A percentile compares a stretch with the other conserved stretches of the same genome.
Evolutionary conservation across 2,888 invertebrate genomes (phyloP).

Genomic region (Myopa tessellatipennis): DNA sequence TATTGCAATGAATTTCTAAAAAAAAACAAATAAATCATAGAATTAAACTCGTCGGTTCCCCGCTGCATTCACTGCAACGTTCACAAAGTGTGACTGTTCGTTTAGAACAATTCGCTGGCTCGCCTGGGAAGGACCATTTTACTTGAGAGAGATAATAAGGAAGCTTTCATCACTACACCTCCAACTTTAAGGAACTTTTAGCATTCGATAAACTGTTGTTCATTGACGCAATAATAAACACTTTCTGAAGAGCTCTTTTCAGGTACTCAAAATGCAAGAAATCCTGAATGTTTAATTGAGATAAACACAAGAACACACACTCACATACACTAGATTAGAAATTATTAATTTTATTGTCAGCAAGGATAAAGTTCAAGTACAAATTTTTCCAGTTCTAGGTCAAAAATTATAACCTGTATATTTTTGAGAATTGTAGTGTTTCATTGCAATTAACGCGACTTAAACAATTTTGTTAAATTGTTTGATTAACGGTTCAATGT

Average conservation of each 20-base stretch:
- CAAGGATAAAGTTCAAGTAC: neutral
- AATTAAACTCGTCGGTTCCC: neutral
- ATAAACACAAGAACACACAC: neutral
- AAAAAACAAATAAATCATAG: neutral
- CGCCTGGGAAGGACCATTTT: slow-evolving; percentile 19
- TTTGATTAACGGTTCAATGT: too few relatives aligned
- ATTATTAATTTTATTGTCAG: neutral
- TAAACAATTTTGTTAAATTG: too few relatives aligned
- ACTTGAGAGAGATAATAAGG: neutral
- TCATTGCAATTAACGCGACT: too few relatives aligned
- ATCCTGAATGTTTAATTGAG: slow-evolving; percentile 12
- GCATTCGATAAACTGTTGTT: neutral
- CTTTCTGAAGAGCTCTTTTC: neutral
- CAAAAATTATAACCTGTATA: neutral
- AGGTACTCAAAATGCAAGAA: slow-evolving; percentile 5
- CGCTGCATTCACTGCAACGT: slow-evolving; percentile 14
- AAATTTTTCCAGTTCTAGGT: slow-evolving; percentile 4
- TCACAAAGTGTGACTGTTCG: slow-evolving; percentile 16
- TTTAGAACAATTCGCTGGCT: neutral
- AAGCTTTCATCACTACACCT: slow-evolving; percentile 28
- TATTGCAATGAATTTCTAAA: slow-evolving; percentile 2
- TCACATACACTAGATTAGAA: neutral
- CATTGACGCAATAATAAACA: slow-evolving; percentile 29
- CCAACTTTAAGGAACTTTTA: slow-evolving; percentile 20
- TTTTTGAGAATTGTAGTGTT: neutral